Conservation (phyloP, 2,797 vertebrate species). For the Sphaeramia orbicularis region DNA sequence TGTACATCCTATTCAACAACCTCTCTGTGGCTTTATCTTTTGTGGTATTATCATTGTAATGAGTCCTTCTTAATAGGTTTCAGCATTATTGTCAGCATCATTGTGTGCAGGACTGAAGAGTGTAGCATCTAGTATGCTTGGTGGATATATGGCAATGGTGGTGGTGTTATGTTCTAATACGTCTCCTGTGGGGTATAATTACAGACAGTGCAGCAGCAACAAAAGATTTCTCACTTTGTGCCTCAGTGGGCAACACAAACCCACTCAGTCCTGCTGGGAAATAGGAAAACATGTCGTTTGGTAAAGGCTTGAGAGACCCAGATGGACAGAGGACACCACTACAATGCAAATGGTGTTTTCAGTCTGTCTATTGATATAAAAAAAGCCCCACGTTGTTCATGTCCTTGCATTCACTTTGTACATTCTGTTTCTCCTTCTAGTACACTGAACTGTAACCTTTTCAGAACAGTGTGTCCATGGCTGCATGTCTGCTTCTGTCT, state of each 20-base stretch:
- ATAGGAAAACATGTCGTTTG: conserved; percentile 39
- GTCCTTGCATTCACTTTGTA: conserved; percentile 16
- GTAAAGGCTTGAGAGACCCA: conserved; percentile 24
- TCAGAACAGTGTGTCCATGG: conserved; percentile 28
- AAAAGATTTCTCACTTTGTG: conserved; percentile 46
- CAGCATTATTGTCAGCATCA: not conserved
- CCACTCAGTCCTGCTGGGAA: conserved; percentile 35
- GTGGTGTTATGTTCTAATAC: conserved; percentile 22
- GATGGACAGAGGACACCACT: conserved; percentile 2
- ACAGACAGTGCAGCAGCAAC: conserved; percentile 58
- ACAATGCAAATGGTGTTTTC: not conserved
- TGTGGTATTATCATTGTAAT: conserved; percentile 33
- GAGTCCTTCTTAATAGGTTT: conserved; percentile 39
- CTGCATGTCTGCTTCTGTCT: conserved; percentile 2
- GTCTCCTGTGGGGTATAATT: conserved; percentile 66
- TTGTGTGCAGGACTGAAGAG: conserved; percentile 24
- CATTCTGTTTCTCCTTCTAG: conserved; percentile 33
- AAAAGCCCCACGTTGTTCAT: conserved; percentile 2
- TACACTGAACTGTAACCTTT: conserved; percentile 37
- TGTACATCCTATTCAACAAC: conserved; percentile 34
- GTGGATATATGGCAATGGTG: conserved; percentile 19
- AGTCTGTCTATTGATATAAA: conserved; percentile 10
- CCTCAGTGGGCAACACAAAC: conserved; percentile 39
- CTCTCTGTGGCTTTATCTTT: conserved; percentile 39
- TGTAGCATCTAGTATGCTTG: conserved; percentile 11